These are phyloP conservation scores for Nettapus auritus DNA, from an alignment of 2,113 vertebrate genomes.

Conservation along the genomic window DNA sequence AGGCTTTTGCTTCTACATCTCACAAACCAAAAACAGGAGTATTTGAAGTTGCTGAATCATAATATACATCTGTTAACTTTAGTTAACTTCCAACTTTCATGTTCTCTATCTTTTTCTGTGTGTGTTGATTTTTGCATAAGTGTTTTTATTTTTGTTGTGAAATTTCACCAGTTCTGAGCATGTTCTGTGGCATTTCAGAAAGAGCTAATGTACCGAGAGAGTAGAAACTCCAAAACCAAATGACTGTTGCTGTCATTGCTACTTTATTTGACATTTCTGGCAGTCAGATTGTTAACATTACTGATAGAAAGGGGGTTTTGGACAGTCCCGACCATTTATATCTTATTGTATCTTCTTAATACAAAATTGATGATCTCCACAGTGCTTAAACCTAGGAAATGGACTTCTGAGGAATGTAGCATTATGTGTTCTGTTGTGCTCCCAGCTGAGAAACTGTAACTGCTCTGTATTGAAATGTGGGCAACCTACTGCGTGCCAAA, in stretches of 20 bases:
- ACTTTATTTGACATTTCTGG: neutral
- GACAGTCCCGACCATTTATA: neutral
- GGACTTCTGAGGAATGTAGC: neutral
- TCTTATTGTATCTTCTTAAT: neutral
- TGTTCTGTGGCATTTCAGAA: slow-evolving; percentile 31
- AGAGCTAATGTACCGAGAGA: neutral
- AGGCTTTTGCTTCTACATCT: neutral
- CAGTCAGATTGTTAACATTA: neutral
- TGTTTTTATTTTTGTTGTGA: neutral
- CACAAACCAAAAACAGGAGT: neutral
- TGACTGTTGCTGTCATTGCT: neutral
- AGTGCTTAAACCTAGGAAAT: neutral
- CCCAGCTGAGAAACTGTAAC: slow-evolving; percentile 10
- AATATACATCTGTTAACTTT: neutral
- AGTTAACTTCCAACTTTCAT: neutral
- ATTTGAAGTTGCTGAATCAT: neutral
- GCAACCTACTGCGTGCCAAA: neutral
- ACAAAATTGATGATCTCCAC: neutral
- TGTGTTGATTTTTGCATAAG: neutral
- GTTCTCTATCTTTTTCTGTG: neutral
- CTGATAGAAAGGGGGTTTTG: neutral
- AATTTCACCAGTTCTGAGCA: neutral
- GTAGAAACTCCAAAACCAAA: slow-evolving; percentile 15
- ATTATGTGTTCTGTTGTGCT: neutral
- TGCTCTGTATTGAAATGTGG: neutral